These are phyloP conservation scores for Heteromurus nitidus DNA, from an alignment of 2,888 invertebrate genomes.

Conservation along the genomic window DNA sequence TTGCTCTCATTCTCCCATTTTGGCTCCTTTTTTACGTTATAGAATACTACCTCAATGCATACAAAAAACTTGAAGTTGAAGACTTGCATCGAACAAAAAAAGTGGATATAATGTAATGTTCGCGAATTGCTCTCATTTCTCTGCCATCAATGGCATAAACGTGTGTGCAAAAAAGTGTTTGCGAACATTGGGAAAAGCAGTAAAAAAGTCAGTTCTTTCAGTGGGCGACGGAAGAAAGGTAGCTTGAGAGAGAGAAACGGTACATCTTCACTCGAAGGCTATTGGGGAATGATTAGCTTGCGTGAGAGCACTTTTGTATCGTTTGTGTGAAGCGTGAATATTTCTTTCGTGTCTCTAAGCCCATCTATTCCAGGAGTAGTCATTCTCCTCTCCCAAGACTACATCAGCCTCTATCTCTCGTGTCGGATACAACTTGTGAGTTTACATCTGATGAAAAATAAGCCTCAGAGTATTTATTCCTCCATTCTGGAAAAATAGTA, in stretches of 20 bases:
- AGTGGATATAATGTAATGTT: background rate
- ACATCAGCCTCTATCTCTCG: background rate
- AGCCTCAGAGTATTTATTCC: background rate
- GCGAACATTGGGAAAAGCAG: background rate
- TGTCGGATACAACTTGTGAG: background rate
- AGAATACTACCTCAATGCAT: background rate
- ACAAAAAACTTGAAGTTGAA: too few species aligned
- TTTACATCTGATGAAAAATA: background rate
- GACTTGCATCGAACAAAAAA: too few species aligned
- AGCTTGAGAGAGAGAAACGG: slow-evolving; percentile 18
- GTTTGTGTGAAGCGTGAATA: slow-evolving; percentile 4
- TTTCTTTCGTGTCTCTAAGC: slow-evolving; percentile 5
- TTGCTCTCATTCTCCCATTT: too few species aligned
- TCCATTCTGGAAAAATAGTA: background rate
- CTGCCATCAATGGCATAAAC: background rate
- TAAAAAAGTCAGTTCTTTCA: background rate
- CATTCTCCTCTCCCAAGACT: background rate
- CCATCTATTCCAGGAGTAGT: background rate
- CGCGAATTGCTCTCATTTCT: slow-evolving; percentile 6
- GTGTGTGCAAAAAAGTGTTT: background rate
- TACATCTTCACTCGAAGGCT: slow-evolving; percentile 16
- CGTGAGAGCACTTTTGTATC: background rate
- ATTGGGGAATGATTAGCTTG: slow-evolving; percentile 44
- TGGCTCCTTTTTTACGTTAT: background rate
- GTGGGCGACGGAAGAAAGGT: background rate